Evolutionary conservation across 1,140 invertebrate genomes (phyloP), one percentile per base, ranked within the genome.

Genomic region (Zaprionus africanus): DNA sequence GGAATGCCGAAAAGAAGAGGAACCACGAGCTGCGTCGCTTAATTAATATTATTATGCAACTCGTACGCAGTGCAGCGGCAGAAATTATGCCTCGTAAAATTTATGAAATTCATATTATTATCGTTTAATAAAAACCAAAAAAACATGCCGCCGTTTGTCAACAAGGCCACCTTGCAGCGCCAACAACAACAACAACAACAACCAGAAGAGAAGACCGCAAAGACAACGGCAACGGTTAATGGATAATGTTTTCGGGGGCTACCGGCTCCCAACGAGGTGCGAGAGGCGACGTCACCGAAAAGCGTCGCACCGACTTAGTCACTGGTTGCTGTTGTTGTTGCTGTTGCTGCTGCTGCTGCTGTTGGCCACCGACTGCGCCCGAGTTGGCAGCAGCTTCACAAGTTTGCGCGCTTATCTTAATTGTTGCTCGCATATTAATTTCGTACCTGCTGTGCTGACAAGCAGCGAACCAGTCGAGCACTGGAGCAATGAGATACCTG

Each of bases 341-440:
- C 15, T 53, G 61, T 26, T 78, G 78, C n/a, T 74, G 74, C 67
- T 56, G 76, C 36, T 43, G 60, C 61, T 63, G 46, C 61, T 53
- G 31, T 38, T 81, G 78, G 81, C 81, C 78, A 90, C 81, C 81
- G 84, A 88, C 85, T 81, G 77, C 76, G 81, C 70, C 81, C 67
- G 41, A 17, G 54, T 65, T 67, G 62, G 11, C 70, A 62, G 69
- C 64, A 65, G 80, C 81, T 87, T 87, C 84, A 87, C 83, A 87
- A 90, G 74, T 90, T 90, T 83, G 82, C 78, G 87, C 87, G 87
- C 87, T 91, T 91, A 91, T 91, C 87, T 91, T 91, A 91, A 91
- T 91, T 91, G 87, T 91, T 91, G 87, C 82, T 91, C 87, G 87
- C 87, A 91, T 91, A 91, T 91, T 91, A 91, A 91, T 91, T 91